Conservation (phyloP, 2,888 invertebrate genomes). For the Eumacrocentrus americanus region DNA sequence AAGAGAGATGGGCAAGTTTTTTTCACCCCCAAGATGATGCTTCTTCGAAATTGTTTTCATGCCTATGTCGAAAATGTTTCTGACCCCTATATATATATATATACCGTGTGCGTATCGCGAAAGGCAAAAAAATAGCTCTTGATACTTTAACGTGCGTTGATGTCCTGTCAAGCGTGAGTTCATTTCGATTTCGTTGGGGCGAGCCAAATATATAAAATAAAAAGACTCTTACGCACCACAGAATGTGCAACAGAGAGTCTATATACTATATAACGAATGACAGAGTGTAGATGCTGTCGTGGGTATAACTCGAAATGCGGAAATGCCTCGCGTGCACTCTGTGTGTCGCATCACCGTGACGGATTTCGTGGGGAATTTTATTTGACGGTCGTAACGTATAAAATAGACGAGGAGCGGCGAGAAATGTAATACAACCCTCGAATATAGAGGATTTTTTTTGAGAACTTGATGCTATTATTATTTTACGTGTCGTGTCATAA, state of each 20-base stretch:
- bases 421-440: background rate
- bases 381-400: conserved; percentile 43
- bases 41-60: conserved; percentile 33
- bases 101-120: background rate
- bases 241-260: conserved; percentile 12
- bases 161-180: conserved; percentile 23
- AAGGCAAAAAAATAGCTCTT: background rate
- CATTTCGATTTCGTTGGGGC: conserved; percentile 3
- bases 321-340: background rate
- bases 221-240: conserved; percentile 22
- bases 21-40: conserved; percentile 11
- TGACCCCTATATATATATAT: too few species aligned
- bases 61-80: conserved; percentile 26
- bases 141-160: background rate
- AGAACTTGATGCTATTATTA: too few species aligned
- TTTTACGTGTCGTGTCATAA: background rate
- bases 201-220: conserved; percentile 4
- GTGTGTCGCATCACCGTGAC: conserved; percentile 18
- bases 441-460: background rate
- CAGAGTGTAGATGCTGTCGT: conserved; percentile 22
- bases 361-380: conserved; percentile 41
- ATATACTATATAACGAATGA: too few species aligned
- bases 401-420: conserved; percentile 36
- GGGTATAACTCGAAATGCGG: conserved; percentile 14
- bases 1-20: background rate